These are phyloP conservation scores for Parazoanthus atlanticus DNA, from an alignment of 92 coral and sea anemone genomes.

Conservation along the genomic window DNA sequence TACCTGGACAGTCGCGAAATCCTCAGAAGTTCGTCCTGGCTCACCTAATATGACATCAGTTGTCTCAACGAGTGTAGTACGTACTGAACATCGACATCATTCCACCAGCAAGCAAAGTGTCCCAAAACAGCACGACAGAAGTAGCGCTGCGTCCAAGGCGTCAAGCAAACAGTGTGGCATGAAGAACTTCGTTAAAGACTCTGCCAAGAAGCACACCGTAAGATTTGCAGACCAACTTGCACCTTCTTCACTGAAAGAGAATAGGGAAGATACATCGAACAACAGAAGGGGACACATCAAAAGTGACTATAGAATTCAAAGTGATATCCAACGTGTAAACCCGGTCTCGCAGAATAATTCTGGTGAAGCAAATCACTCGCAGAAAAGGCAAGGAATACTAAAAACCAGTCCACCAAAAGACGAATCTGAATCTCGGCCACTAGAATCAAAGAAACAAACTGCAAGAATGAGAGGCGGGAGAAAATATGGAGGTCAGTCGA, in stretches of 20 bases:
- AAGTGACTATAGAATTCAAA: background rate
- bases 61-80: background rate
- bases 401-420: background rate
- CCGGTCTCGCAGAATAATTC: background rate
- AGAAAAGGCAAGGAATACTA: slow-evolving; percentile 7
- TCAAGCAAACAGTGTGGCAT: background rate
- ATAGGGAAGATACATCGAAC: background rate
- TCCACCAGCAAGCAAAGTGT: background rate
- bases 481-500: background rate
- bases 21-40: background rate
- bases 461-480: background rate
- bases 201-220: slow-evolving; percentile 1
- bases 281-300: background rate
- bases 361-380: background rate
- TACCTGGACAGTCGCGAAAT: background rate
- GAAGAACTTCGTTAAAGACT: background rate
- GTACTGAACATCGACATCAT: background rate
- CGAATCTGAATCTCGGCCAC: background rate
- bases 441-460: slow-evolving; percentile 10
- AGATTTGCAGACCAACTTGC: slow-evolving; percentile 20
- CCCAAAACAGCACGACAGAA: background rate
- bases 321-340: background rate
- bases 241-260: background rate
- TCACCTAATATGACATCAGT: background rate
- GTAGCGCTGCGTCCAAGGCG: no score